phyloP scores from a whole-genome alignment of 1,140 invertebrate species.

The Drosophila pruinosa region DNA sequence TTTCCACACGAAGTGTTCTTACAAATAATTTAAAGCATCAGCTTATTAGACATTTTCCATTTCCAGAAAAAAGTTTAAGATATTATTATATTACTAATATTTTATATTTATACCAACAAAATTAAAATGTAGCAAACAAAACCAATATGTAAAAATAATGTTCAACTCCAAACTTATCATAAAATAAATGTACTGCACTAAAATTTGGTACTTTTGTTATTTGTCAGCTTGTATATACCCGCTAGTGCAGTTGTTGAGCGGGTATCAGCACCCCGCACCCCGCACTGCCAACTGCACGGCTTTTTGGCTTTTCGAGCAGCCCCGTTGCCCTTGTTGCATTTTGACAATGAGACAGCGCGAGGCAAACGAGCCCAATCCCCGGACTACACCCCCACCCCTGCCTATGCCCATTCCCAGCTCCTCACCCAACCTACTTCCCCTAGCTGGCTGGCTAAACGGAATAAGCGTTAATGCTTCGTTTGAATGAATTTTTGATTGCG shows the following conservation, averaged over 20 bases:
- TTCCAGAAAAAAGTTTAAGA: too few species aligned
- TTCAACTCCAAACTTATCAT: too few species aligned
- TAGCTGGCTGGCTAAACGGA: constrained; percentile 65
- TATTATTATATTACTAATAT: too few species aligned
- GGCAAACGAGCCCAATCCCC: constrained; percentile 26
- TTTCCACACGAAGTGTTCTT: too few species aligned
- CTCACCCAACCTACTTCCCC: not conserved
- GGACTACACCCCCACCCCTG: constrained; percentile 4
- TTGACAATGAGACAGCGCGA: constrained; percentile 64
- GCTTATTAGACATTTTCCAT: too few species aligned
- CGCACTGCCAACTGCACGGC: constrained; percentile 55
- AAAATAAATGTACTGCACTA: too few species aligned
- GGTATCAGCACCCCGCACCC: constrained; percentile 12
- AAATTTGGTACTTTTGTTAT: too few species aligned
- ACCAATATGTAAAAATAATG: too few species aligned
- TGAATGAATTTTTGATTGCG: constrained; percentile 83
- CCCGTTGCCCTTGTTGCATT: constrained; percentile 53
- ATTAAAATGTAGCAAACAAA: too few species aligned
- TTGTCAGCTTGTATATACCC: not conserved
- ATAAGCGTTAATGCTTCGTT: constrained; percentile 83
- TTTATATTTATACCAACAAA: too few species aligned
- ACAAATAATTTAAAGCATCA: too few species aligned
- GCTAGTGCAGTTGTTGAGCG: not conserved
- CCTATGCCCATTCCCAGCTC: not conserved
- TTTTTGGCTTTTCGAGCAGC: constrained; percentile 32